A percentile compares a stretch with the other conserved stretches of the same genome.
Conservation (phyloP, 2,888 invertebrate genomes). For the Gerosis bhagava region DNA sequence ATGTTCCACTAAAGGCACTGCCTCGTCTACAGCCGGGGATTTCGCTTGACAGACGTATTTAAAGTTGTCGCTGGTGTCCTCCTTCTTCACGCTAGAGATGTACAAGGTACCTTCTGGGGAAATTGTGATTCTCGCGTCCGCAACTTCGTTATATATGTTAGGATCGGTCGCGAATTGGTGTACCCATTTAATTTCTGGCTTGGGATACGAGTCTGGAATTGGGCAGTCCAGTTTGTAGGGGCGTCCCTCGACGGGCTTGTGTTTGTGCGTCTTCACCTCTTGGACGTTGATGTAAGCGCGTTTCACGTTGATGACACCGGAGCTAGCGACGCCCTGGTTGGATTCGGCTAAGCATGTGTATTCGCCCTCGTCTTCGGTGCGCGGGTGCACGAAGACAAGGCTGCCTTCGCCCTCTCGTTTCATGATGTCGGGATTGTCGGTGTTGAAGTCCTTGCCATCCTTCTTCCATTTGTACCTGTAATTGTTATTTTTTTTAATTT, state of each 20-base stretch:
- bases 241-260: constrained; percentile 54
- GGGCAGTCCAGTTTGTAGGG: constrained; percentile 57
- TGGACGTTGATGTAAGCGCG: constrained; percentile 47
- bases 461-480: constrained; percentile 56
- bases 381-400: constrained; percentile 52
- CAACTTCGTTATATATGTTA: constrained; percentile 39
- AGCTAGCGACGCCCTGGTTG: constrained; percentile 50
- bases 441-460: constrained; percentile 46
- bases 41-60: constrained; percentile 61
- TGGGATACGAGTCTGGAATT: constrained; percentile 56
- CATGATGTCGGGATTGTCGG: constrained; percentile 34
- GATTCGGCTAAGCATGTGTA: constrained; percentile 60
- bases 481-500: too few species aligned
- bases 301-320: constrained; percentile 47
- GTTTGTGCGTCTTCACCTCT: constrained; percentile 40
- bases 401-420: constrained; percentile 51
- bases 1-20: constrained; percentile 55
- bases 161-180: constrained; percentile 44
- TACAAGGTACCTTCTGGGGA: constrained; percentile 58
- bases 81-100: constrained; percentile 55
- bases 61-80: constrained; percentile 43
- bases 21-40: constrained; percentile 47
- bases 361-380: constrained; percentile 49
- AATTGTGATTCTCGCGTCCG: constrained; percentile 48
- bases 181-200: constrained; percentile 57